Base-by-base conservation (phyloP, 2,888 invertebrate genomes). In the Agrochola macilenta region DNA sequence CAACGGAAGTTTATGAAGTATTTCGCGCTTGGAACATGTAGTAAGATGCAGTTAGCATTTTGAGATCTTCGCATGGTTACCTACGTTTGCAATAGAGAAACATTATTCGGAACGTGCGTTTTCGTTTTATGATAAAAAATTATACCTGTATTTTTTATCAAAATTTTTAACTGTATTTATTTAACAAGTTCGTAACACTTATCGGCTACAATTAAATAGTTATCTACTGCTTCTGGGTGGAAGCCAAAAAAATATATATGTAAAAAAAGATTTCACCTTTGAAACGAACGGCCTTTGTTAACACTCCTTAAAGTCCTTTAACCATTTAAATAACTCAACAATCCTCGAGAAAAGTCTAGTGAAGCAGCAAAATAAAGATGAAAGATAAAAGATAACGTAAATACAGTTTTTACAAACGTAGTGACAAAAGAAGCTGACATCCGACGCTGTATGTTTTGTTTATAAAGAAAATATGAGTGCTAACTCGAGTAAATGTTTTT, bases 381-480 rank as follows among this genome's bases (percentile, higher is more conserved):
- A 85, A 83, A 81, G 65, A 78, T 60, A 79, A 71, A 81, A 79
- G 63, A 76, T 83, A 84, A 81, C 68, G 73, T 76, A 80, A 83
- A 84, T 69, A 87, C 76, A 87, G 79, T 76, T 78, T 82, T 69
- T 77, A 77, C 66, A 73, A 76, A 82, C 75, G 64, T 76, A 82
- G 74, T 82, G 69, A 81, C 79, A 87, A 84, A 86, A 88, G 81
- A 79, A 76, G 52, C 72, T 72, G 78, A 79, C 74, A 74, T 87
- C 65, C 64, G 71, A 70, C 70, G 73, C 76, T 74, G 66, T 78
- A 76, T 82, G 79, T 87, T 87, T 74, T 84, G 85, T 88, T 88
- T 88, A 80, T 85, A 85, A 87, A 87, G 87, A 88, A 87, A 87
- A 88, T 85, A 87, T 88, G 80, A 70, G 78, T 74, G 81, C 68